A percentile compares a stretch with the other conserved stretches of the same genome.
Evolutionary conservation across 2,113 vertebrate species (phyloP).

Genomic region (Zonotrichia leucophrys): DNA sequence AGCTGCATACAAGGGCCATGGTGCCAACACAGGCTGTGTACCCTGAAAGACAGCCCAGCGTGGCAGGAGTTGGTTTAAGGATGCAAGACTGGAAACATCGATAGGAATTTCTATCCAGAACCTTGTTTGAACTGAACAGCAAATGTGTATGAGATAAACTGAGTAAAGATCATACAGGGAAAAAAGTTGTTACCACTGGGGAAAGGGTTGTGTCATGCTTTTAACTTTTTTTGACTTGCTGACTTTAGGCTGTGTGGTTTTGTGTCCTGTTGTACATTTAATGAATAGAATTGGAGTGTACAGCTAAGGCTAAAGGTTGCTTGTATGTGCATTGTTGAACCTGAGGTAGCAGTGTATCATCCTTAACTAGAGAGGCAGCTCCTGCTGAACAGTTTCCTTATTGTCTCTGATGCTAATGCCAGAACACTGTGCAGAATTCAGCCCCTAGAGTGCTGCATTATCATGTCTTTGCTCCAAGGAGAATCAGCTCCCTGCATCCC

Average conservation of each 20-base stretch:
- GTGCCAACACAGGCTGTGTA: background rate
- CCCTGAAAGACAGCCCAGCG: background rate
- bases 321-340: background rate
- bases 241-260: background rate
- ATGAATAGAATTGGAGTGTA: background rate
- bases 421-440: background rate
- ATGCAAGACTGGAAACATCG: background rate
- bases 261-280: background rate
- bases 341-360: background rate
- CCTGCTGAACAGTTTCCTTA: background rate
- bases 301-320: background rate
- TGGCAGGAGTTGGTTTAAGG: background rate
- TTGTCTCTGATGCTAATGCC: background rate
- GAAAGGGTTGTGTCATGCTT: background rate
- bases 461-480: background rate
- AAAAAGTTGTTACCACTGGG: background rate
- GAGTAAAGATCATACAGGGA: accelerated
- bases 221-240: background rate
- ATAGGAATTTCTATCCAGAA: background rate
- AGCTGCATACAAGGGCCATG: background rate
- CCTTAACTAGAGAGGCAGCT: background rate
- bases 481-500: background rate
- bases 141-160: background rate
- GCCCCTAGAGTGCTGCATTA: background rate
- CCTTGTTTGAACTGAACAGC: background rate